These are phyloP conservation scores for Aphaenogaster floridana DNA, from an alignment of 1,140 invertebrate genomes.

Conservation along the genomic window DNA sequence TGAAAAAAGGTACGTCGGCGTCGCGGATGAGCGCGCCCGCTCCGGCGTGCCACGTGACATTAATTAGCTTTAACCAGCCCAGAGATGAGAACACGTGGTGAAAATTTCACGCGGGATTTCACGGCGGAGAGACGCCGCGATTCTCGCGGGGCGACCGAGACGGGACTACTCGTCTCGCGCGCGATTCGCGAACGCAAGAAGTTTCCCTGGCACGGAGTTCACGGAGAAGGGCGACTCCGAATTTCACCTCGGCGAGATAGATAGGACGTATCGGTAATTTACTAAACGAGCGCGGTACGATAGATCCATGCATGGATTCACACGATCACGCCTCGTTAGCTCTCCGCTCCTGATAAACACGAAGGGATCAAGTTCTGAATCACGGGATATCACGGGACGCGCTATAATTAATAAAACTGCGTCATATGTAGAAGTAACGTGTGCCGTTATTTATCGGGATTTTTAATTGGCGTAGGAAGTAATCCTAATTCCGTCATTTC, in stretches of 20 bases:
- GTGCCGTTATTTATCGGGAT: not conserved
- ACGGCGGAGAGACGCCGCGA: not conserved
- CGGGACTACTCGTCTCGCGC: not conserved
- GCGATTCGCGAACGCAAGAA: not conserved
- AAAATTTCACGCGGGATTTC: conserved; percentile 51
- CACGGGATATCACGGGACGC: not conserved
- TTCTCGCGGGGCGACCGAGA: not conserved
- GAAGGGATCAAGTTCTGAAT: conserved; percentile 14
- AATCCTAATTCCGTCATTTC: no score
- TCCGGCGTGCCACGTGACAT: conserved; percentile 33
- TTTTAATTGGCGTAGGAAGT: not conserved
- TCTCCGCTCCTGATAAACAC: conserved; percentile 5
- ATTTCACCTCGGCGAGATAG: conserved; percentile 14
- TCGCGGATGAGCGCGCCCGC: conserved; percentile 44
- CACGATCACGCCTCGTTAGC: conserved; percentile 19
- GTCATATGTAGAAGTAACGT: not conserved
- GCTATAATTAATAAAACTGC: conserved; percentile 28
- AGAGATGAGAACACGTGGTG: not conserved
- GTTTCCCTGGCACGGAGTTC: not conserved
- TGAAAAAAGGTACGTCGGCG: conserved; percentile 80
- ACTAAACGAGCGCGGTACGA: not conserved
- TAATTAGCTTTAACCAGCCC: conserved; percentile 20
- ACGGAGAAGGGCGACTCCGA: not conserved
- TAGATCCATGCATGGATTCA: conserved; percentile 18
- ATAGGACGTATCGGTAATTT: conserved; percentile 8